Evolutionary conservation across 2,113 vertebrate species (phyloP).

Genomic region (Tiliqua scincoides): DNA sequence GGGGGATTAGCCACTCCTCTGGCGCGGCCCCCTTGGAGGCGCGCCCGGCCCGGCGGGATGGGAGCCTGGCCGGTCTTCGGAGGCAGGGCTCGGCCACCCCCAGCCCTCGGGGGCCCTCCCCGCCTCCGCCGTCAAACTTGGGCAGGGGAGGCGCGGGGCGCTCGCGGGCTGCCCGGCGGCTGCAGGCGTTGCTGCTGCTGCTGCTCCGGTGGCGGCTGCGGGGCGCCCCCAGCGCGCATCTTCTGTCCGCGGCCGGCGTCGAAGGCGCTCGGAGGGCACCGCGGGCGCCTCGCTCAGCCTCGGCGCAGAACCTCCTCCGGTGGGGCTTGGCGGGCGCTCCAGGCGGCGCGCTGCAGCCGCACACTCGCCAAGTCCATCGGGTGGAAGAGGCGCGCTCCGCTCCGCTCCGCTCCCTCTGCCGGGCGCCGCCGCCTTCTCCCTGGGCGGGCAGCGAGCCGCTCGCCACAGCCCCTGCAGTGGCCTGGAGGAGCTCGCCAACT

Average conservation of each 20-base stretch:
- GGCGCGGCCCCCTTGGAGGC: conserved; percentile 14
- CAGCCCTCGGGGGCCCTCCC: background rate
- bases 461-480: conserved; percentile 23
- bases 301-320: conserved; percentile 63
- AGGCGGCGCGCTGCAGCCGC: too few species aligned
- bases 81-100: background rate
- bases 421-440: background rate
- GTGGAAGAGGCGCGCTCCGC: conserved; percentile 62
- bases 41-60: background rate
- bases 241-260: conserved; percentile 54
- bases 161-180: conserved; percentile 8
- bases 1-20: background rate
- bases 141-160: conserved; percentile 37
- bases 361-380: conserved; percentile 73
- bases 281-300: conserved; percentile 68
- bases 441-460: background rate
- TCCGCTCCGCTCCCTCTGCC: conserved; percentile 25
- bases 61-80: too few species aligned
- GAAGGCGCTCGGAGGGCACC: conserved; percentile 66
- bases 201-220: conserved; percentile 48
- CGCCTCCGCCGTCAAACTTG: conserved; percentile 67
- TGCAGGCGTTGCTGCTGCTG: background rate
- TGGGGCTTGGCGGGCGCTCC: conserved; percentile 68
- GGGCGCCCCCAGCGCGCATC: conserved; percentile 53
- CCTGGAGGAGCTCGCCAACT: conserved; percentile 52